Base-by-base conservation (phyloP, 2,113 vertebrate genomes). In the Oryctolagus cuniculus region DNA sequence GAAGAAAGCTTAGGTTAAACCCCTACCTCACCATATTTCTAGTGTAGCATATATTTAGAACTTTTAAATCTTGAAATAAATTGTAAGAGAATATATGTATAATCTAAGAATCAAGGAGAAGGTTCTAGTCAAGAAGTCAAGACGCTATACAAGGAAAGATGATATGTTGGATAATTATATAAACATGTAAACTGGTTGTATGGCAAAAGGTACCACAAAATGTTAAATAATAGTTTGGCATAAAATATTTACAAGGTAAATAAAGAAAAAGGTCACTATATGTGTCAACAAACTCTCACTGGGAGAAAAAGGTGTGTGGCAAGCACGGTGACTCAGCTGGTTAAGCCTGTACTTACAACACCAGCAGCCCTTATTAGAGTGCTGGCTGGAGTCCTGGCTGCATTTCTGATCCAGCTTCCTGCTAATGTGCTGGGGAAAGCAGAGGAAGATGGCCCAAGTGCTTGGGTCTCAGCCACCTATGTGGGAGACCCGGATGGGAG, bases 161-260 rank as follows among this genome's bases (percentile, higher is more conserved):
- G 82, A 70, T 34, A 72, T 61, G 34, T 70, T 70, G 44, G 44
- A 6, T 79, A 36, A 79, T 29, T 21, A 92, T 34, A 69, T 21
- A 79, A 92, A 78, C 73, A 87, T 29, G 78, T 67, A 61, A 87
- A 72, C 16, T 31, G 34, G 63, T 78, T 44, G 11, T 12, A 24
- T 92, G 51, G 78, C 1, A 44, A 85, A 78, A 38, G 8, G 34
- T 36, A 55, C 25, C 10, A 86, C 34, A 22, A 79, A 49, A 29
- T 70, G 11, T n/a, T 86, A 92, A 78, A 78, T 61, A n/a, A 70
- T 22, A 61, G 66, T 61, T 90, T 34, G 16, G 21, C 72, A 78
- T 87, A 86, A 78, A 92, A 92, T 70, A 86, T 21, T 86, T 77
- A 31, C 36, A 70, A 92, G 29, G 34, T 49, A 86, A 61, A 61